phyloP scores from a whole-genome alignment of 2,888 invertebrate species.

The Rotaria socialis region DNA sequence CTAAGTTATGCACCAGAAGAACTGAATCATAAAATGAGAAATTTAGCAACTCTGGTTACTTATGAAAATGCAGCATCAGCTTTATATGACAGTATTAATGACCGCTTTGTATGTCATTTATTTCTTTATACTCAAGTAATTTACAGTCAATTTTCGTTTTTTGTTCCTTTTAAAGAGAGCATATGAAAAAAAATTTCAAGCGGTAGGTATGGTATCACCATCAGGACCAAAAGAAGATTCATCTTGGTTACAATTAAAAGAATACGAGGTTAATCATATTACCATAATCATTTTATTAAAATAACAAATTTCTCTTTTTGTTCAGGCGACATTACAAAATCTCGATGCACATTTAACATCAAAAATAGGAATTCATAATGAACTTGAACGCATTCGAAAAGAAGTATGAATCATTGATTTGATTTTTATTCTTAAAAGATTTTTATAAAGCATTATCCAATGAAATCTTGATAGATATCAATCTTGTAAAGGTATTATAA shows the following conservation, averaged over 20 bases:
- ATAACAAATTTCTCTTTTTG: neutral
- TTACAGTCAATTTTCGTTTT: too few relatives aligned
- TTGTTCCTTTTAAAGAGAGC: neutral
- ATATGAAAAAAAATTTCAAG: neutral
- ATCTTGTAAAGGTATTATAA: too few relatives aligned
- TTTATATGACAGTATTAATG: neutral
- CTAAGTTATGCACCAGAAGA: neutral
- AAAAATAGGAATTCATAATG: neutral
- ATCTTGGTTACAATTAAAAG: conserved; percentile 31
- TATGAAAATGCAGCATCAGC: neutral
- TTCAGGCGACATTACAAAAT: conserved; percentile 9
- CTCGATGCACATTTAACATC: conserved; percentile 1
- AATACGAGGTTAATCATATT: neutral
- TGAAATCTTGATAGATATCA: too few relatives aligned
- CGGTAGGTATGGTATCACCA: neutral
- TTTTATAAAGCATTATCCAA: too few relatives aligned
- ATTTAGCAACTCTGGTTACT: neutral
- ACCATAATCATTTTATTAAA: neutral
- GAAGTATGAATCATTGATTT: neutral
- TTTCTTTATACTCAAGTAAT: neutral
- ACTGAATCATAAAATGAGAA: neutral
- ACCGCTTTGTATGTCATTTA: neutral
- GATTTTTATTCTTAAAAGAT: too few relatives aligned
- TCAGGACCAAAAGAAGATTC: neutral
- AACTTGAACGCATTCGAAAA: conserved; percentile 11